These are phyloP conservation scores for Saccopteryx bilineata DNA, from an alignment of 2,113 vertebrate genomes.

Conservation along the genomic window DNA sequence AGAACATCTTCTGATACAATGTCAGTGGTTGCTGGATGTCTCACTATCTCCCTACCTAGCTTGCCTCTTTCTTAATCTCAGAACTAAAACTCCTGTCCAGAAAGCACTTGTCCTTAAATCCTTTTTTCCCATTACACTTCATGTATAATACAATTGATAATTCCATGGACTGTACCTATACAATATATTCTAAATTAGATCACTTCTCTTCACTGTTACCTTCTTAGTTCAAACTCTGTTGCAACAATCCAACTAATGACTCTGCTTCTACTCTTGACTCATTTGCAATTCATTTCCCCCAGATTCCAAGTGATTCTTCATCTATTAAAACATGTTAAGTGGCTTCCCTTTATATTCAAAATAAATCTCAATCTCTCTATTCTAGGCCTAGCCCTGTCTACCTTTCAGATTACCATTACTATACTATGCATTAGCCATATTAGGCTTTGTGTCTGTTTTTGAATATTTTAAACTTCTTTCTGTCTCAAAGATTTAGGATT, in stretches of 20 bases:
- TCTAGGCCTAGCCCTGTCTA: neutral
- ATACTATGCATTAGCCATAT: neutral
- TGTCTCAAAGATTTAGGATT: neutral
- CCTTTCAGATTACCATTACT: neutral
- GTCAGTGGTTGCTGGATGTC: neutral
- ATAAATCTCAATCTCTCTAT: neutral
- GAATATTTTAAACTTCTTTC: neutral
- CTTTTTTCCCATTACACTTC: neutral
- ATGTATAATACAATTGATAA: neutral
- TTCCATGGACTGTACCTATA: neutral
- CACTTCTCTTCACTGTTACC: neutral
- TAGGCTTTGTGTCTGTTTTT: neutral
- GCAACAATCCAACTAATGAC: neutral
- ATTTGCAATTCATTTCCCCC: neutral
- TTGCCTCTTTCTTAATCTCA: neutral
- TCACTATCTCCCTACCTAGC: neutral
- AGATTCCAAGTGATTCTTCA: neutral
- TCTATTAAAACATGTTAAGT: neutral
- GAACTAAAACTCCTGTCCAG: neutral
- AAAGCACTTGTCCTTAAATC: neutral
- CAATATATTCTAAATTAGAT: neutral
- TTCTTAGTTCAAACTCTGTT: neutral
- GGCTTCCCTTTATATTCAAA: neutral
- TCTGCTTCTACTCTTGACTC: neutral
- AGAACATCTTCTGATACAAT: neutral